These are phyloP conservation scores for Arctopsyche grandis DNA, from an alignment of 1,140 invertebrate species.

Conservation along the genomic window DNA sequence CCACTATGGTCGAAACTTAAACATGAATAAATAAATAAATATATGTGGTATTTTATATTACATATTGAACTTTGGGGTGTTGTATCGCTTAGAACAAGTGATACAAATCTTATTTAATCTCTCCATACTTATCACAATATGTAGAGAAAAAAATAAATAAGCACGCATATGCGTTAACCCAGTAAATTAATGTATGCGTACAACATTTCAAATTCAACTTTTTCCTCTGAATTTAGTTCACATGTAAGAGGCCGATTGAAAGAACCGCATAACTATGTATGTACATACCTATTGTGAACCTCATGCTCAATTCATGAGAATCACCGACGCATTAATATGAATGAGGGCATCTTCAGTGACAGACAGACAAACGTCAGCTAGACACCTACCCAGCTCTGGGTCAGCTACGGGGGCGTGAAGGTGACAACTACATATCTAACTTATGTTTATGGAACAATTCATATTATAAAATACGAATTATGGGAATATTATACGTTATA, in stretches of 20 bases:
- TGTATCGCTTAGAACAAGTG: too few relatives aligned
- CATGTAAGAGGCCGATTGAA: constrained; percentile 20
- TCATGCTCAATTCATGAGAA: constrained; percentile 53
- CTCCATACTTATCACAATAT: too few relatives aligned
- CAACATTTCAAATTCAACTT: not conserved
- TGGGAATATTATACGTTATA: too few relatives aligned
- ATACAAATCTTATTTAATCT: too few relatives aligned
- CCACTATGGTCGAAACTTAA: too few relatives aligned
- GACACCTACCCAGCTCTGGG: constrained; percentile 44
- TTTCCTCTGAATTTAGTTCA: not conserved
- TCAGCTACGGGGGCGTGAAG: constrained; percentile 42
- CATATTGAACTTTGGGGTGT: too few relatives aligned
- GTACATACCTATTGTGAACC: constrained; percentile 7
- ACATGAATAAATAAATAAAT: too few relatives aligned
- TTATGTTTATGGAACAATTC: too few relatives aligned
- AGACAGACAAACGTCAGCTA: constrained; percentile 42
- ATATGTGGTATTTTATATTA: too few relatives aligned
- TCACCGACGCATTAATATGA: constrained; percentile 48
- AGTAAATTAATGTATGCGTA: not conserved
- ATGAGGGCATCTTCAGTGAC: constrained; percentile 52
- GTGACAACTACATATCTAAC: not conserved
- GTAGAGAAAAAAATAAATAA: too few relatives aligned
- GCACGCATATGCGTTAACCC: not conserved
- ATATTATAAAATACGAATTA: too few relatives aligned
- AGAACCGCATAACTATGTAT: constrained; percentile 36